These are phyloP conservation scores for Leucosticte australis DNA, from an alignment of 2,113 vertebrate species.

Conservation along the genomic window DNA sequence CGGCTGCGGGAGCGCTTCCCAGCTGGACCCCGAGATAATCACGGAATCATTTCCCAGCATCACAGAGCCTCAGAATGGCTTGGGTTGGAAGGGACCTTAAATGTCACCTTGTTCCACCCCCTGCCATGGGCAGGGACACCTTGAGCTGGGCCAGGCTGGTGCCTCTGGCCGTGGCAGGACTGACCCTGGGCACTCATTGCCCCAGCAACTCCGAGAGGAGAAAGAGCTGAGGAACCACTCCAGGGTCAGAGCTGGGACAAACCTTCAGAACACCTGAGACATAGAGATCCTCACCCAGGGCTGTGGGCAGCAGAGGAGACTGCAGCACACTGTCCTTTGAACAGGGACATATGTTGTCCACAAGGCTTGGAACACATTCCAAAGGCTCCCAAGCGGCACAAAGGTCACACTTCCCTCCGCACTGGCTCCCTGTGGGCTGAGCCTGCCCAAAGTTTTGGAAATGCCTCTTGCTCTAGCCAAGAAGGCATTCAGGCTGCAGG, in stretches of 20 bases:
- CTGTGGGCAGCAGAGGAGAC: background rate
- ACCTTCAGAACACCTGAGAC: rapidly evolving
- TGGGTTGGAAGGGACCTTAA: background rate
- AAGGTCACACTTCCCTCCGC: rapidly evolving
- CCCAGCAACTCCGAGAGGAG: background rate
- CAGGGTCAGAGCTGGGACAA: background rate
- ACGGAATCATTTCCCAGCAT: background rate
- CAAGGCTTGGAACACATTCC: background rate
- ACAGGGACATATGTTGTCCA: rapidly evolving
- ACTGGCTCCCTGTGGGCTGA: background rate
- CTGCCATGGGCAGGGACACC: background rate
- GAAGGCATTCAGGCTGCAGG: background rate
- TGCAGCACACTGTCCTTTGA: background rate
- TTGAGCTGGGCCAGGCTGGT: background rate
- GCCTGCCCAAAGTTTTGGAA: background rate
- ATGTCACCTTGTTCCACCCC: background rate
- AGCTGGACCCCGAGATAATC: background rate
- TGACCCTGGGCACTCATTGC: rapidly evolving
- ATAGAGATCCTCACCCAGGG: background rate
- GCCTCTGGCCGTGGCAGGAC: background rate
- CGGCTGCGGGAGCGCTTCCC: rapidly evolving
- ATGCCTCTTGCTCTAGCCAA: background rate
- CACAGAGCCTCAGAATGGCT: background rate
- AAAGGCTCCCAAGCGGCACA: background rate
- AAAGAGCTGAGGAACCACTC: background rate